These are phyloP conservation scores for Metopolophium dirhodum DNA, from an alignment of 1,140 invertebrate genomes.

Conservation along the genomic window DNA sequence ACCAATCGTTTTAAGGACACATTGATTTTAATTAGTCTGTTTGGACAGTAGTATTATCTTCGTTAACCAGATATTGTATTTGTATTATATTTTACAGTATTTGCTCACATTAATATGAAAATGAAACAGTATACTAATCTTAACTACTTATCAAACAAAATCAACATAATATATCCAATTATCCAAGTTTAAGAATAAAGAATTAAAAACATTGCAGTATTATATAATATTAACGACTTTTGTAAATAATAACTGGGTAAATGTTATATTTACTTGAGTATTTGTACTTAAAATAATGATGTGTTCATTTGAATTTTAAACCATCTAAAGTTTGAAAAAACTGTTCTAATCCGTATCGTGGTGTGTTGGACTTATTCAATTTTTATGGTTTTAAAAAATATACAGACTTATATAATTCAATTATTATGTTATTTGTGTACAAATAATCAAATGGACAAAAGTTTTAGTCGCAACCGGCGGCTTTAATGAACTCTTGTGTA, in stretches of 20 bases:
- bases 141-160: background rate
- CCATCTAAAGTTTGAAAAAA: background rate
- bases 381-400: background rate
- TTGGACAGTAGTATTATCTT: background rate
- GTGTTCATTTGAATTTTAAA: background rate
- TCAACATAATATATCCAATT: background rate
- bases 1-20: background rate
- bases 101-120: background rate
- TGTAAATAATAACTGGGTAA: background rate
- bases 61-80: background rate
- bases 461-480: background rate
- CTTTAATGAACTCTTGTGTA: background rate
- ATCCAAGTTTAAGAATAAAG: background rate
- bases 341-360: background rate
- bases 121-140: background rate
- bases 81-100: background rate
- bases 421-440: background rate
- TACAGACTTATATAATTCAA: background rate
- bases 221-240: background rate
- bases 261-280: background rate
- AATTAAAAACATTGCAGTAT: background rate
- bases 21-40: background rate
- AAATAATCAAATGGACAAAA: background rate
- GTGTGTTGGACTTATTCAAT: background rate
- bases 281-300: background rate